These are phyloP conservation scores for Crax fasciolata DNA, from an alignment of 2,797 vertebrate species.

Conservation along the genomic window DNA sequence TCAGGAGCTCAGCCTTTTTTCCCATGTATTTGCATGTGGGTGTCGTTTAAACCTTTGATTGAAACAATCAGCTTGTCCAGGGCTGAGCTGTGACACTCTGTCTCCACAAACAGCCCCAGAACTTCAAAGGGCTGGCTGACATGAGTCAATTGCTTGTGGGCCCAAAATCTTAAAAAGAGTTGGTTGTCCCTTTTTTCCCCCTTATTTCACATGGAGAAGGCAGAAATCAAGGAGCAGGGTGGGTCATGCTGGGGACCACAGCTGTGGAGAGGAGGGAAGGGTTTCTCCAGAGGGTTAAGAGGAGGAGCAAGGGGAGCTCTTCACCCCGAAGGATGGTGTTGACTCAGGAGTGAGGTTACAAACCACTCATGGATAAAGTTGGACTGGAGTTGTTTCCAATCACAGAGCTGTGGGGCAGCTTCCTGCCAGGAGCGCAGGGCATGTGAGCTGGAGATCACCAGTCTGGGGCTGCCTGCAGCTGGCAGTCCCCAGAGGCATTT, in stretches of 20 bases:
- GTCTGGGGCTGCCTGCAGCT: background rate
- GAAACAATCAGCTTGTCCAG: slow-evolving; percentile 66
- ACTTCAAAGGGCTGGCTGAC: slow-evolving; percentile 61
- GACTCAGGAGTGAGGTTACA: background rate
- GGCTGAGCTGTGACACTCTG: slow-evolving; percentile 26
- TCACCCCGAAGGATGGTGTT: background rate
- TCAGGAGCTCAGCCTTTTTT: background rate
- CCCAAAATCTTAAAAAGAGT: background rate
- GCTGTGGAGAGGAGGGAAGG: background rate
- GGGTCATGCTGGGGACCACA: background rate
- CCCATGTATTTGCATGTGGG: slow-evolving; percentile 28
- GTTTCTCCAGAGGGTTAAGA: background rate
- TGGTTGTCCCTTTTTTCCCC: background rate
- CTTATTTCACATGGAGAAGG: background rate
- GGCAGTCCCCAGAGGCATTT: background rate
- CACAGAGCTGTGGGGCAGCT: too few relatives aligned
- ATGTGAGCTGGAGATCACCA: background rate
- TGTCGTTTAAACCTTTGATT: slow-evolving; percentile 68
- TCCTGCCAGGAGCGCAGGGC: background rate
- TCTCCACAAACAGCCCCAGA: background rate
- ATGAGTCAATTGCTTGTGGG: background rate
- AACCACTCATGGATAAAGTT: too few relatives aligned
- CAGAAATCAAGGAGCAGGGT: background rate
- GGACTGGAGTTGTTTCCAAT: background rate
- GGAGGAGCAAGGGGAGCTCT: background rate